Evolutionary conservation across 2,113 vertebrate genomes (phyloP).

Genomic region (Centropus unirufus): DNA sequence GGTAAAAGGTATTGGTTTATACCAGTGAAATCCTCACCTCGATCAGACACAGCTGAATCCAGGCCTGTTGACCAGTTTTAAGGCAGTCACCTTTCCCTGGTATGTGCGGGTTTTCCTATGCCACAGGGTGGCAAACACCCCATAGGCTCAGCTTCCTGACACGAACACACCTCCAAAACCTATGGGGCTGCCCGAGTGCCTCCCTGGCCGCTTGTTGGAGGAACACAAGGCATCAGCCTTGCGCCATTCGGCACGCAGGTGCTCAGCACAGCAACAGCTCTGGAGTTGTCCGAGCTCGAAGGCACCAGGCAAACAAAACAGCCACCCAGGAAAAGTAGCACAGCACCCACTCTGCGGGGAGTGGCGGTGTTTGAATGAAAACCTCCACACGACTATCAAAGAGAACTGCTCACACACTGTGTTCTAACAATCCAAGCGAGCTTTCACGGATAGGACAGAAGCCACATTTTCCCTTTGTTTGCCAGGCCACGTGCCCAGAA

Average conservation of each 20-base stretch:
- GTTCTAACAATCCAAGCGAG: not conserved
- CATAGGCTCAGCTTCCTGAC: not conserved
- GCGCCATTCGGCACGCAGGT: not conserved
- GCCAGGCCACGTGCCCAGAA: not conserved
- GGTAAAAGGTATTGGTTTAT: not conserved
- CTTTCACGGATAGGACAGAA: not conserved
- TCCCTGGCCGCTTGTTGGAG: not conserved
- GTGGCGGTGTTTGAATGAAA: not conserved
- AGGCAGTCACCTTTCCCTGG: not conserved
- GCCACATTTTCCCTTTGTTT: not conserved
- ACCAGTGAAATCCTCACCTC: not conserved
- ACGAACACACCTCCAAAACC: not conserved
- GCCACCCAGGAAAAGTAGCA: not conserved
- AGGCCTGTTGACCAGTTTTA: not conserved
- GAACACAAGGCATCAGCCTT: not conserved
- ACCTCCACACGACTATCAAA: not conserved
- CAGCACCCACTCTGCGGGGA: not conserved
- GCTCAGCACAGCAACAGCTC: not conserved
- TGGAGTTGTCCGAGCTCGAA: not conserved
- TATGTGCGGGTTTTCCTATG: not conserved
- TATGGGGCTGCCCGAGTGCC: not conserved
- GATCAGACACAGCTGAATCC: not conserved
- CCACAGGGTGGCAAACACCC: not conserved
- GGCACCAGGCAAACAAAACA: not conserved
- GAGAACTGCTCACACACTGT: not conserved